A percentile compares a stretch with the other conserved stretches of the same genome.
Evolutionary conservation across 2,113 vertebrate genomes (phyloP).

Genomic region (Cyprinus carpio): DNA sequence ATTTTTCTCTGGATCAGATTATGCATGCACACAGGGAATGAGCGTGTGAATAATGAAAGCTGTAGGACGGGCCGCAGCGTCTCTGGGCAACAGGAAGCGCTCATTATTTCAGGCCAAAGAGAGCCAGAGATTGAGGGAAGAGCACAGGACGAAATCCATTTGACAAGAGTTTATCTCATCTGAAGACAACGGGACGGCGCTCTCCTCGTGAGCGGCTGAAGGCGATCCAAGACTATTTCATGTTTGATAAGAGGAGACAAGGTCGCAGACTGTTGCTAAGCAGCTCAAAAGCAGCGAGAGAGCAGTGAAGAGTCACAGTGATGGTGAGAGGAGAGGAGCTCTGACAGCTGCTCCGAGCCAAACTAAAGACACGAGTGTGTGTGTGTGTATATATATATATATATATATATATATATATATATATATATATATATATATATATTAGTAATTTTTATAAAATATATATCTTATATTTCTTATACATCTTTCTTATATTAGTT

Average conservation of each 20-base stretch:
- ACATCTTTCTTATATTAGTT: too few relatives aligned
- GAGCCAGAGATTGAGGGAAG: neutral
- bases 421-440: too few relatives aligned
- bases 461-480: too few relatives aligned
- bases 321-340: conserved; percentile 9
- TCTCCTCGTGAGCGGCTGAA: conserved; percentile 30
- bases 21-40: neutral
- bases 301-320: conserved; percentile 25
- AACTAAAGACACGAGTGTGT: too few relatives aligned
- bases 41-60: conserved; percentile 10
- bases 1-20: neutral
- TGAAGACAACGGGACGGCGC: conserved; percentile 16
- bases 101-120: conserved; percentile 19
- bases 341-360: conserved; percentile 44
- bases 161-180: conserved; percentile 37
- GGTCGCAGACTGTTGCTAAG: conserved; percentile 54
- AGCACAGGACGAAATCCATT: neutral
- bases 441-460: too few relatives aligned
- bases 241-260: conserved; percentile 58
- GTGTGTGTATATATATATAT: too few relatives aligned
- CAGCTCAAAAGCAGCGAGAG: conserved; percentile 41
- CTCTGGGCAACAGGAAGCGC: conserved; percentile 25
- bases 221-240: conserved; percentile 48
- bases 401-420: too few relatives aligned
- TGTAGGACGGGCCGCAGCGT: neutral